A percentile compares a stretch with the other conserved stretches of the same genome.
These are phyloP conservation scores for Athalia cordata DNA, from an alignment of 2,888 invertebrate species.

Conservation along the genomic window DNA sequence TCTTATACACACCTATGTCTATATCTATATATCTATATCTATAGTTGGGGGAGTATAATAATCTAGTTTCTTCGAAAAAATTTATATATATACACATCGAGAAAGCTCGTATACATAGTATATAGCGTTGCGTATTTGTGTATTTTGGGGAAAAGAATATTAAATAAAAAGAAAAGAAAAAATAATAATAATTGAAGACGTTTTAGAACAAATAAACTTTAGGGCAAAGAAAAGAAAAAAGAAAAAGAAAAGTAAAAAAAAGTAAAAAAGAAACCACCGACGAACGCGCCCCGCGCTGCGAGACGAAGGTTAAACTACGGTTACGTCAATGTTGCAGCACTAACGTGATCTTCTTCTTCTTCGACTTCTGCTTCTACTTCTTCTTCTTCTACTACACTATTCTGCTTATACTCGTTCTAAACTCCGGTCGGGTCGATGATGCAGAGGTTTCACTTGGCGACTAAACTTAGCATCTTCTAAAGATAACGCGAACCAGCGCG, in stretches of 20 bases:
- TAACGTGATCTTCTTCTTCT: too few species aligned
- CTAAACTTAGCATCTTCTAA: conserved; percentile 40
- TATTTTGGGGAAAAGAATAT: too few species aligned
- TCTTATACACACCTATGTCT: too few species aligned
- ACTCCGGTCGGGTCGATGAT: conserved; percentile 17
- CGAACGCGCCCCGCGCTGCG: neutral
- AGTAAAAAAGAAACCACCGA: neutral
- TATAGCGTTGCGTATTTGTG: too few species aligned
- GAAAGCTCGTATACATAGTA: too few species aligned
- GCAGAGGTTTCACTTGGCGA: conserved; percentile 41
- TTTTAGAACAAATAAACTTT: neutral
- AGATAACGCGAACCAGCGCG: conserved; percentile 29
- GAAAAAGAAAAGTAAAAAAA: conserved; percentile 6
- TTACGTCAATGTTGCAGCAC: conserved; percentile 45
- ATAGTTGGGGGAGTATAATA: neutral
- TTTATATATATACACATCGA: conserved; percentile 4
- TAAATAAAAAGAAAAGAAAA: neutral
- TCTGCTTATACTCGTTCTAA: too few species aligned
- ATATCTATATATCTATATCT: too few species aligned
- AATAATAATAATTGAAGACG: neutral
- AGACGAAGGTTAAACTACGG: conserved; percentile 41
- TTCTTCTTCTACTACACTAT: too few species aligned
- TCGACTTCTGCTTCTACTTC: too few species aligned
- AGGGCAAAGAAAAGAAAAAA: neutral
- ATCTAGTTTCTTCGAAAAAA: conserved; percentile 38